Evolutionary conservation across 2,797 vertebrate genomes (phyloP).

Genomic region (Phataginus tetradactyla): DNA sequence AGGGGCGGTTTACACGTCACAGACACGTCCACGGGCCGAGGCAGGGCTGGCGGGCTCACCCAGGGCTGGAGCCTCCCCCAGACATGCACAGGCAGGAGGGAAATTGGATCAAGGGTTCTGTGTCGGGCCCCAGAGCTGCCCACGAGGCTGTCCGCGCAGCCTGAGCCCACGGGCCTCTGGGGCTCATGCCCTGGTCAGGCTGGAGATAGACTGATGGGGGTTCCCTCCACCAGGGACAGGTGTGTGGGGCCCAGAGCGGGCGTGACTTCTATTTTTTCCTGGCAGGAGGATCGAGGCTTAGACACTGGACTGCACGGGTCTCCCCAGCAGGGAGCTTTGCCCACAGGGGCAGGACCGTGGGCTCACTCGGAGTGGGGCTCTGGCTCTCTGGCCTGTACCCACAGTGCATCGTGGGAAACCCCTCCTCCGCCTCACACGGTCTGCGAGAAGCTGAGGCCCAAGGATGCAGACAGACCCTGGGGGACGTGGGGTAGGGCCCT

Average conservation of each 20-base stretch:
- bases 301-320: accelerated
- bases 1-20: not conserved
- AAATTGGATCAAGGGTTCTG: accelerated
- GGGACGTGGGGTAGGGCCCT: no score
- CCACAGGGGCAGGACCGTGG: accelerated
- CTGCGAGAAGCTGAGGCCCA: not conserved
- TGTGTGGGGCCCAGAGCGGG: not conserved
- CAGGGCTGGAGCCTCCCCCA: accelerated
- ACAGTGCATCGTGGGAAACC: accelerated
- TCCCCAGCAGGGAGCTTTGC: not conserved
- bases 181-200: accelerated
- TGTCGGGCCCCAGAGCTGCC: not conserved
- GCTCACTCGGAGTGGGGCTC: not conserved
- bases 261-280: not conserved
- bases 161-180: not conserved
- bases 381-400: not conserved
- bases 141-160: not conserved
- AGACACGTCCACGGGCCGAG: not conserved
- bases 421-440: not conserved
- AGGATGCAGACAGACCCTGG: not conserved
- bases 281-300: not conserved
- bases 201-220: accelerated
- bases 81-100: not conserved
- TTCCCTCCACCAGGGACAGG: accelerated
- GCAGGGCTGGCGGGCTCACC: not conserved